phyloP scores from a whole-genome alignment of 2,797 vertebrate genomes.

The Paedocypris micromegethes region DNA sequence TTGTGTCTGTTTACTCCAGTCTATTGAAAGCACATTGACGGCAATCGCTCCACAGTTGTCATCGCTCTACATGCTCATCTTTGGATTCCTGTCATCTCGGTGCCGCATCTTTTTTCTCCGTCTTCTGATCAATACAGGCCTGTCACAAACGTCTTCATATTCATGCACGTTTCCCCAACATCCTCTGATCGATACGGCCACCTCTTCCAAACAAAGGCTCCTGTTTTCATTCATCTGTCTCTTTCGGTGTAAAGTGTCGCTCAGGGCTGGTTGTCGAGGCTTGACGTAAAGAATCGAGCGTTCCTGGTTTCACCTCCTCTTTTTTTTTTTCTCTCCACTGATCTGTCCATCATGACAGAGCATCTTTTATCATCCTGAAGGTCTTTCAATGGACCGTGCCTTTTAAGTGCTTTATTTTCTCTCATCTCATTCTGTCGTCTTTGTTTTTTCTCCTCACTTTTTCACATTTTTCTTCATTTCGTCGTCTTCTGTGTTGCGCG shows the following conservation, averaged over 20 bases:
- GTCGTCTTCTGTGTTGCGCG: background rate
- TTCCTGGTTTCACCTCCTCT: slow-evolving; percentile 9
- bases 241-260: slow-evolving; percentile 3
- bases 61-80: background rate
- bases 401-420: background rate
- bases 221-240: slow-evolving; percentile 22
- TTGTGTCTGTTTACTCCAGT: background rate
- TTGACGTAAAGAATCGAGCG: slow-evolving; percentile 18
- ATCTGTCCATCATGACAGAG: slow-evolving; percentile 15
- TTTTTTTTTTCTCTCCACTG: slow-evolving; percentile 31
- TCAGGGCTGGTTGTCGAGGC: slow-evolving; percentile 3
- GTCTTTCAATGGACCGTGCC: slow-evolving; percentile 19
- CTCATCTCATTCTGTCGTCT: background rate
- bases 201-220: slow-evolving; percentile 13
- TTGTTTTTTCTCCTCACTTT: background rate
- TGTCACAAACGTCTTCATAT: slow-evolving; percentile 14
- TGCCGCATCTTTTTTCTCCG: no score
- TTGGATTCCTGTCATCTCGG: background rate
- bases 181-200: background rate
- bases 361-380: slow-evolving; percentile 31
- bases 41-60: slow-evolving; percentile 10
- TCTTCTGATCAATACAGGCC: slow-evolving; percentile 11
- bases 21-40: background rate
- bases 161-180: background rate
- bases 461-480: background rate